phyloP scores from a whole-genome alignment of 2,888 invertebrate species.

The Tineola bisselliella region DNA sequence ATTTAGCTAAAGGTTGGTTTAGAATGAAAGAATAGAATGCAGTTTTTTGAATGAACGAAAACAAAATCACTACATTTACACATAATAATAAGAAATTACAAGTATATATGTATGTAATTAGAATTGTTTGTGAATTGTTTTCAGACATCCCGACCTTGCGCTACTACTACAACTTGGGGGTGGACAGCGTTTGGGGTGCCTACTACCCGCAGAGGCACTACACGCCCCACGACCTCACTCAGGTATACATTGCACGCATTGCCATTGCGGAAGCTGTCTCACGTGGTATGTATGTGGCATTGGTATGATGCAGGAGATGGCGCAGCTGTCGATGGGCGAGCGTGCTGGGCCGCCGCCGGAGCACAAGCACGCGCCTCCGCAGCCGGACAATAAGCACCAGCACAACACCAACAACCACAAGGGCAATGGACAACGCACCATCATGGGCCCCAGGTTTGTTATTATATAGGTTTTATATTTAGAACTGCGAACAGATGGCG shows the following conservation, averaged over 20 bases:
- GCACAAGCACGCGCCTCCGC: constrained; percentile 23
- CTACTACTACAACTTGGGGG: constrained; percentile 75
- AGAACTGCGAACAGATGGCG: too few species aligned
- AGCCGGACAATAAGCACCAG: constrained; percentile 17
- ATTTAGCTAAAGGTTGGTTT: too few species aligned
- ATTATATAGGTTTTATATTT: too few species aligned
- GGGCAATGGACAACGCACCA: constrained; percentile 42
- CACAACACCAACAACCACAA: constrained; percentile 17
- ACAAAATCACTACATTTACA: too few species aligned
- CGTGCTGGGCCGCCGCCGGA: constrained; percentile 32
- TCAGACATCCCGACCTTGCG: constrained; percentile 70
- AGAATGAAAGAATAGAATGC: too few species aligned
- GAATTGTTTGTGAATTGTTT: neutral
- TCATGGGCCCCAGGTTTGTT: constrained; percentile 46
- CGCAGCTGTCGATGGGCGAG: constrained; percentile 41
- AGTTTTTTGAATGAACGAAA: too few species aligned
- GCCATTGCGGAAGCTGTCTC: neutral
- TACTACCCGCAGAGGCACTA: constrained; percentile 38
- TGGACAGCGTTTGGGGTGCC: constrained; percentile 63
- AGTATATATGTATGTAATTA: too few species aligned
- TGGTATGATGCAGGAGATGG: constrained; percentile 41
- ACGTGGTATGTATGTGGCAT: neutral
- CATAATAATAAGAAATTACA: too few species aligned
- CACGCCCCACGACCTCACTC: constrained; percentile 36
- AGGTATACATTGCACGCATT: constrained; percentile 21